These are phyloP conservation scores for Xenopus petersii DNA, from an alignment of 2,797 vertebrate genomes.

Conservation along the genomic window DNA sequence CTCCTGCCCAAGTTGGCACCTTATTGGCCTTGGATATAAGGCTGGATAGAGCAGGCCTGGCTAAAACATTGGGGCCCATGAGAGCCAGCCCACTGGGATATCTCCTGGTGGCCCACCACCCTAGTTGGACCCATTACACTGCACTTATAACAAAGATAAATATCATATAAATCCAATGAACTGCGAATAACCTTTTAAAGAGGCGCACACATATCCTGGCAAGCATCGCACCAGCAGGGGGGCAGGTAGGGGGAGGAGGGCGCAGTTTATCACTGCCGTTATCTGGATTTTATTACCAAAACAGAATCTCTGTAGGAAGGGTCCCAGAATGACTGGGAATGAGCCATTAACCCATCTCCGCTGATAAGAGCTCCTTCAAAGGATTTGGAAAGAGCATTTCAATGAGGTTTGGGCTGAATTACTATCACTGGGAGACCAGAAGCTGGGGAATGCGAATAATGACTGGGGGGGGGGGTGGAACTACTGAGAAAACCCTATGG, in stretches of 20 bases:
- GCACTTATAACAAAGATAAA: no score
- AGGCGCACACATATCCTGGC: neutral
- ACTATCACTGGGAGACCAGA: neutral
- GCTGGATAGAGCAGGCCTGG: no score
- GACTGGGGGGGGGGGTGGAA: neutral
- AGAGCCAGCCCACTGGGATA: no score
- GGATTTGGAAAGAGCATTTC: neutral
- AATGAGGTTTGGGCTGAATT: neutral
- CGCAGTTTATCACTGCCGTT: neutral
- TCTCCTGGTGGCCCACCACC: no score
- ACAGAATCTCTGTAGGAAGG: neutral
- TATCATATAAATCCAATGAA: no score
- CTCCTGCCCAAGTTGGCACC: no score
- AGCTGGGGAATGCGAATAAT: neutral
- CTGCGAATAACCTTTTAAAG: neutral
- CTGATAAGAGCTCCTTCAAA: slow-evolving; percentile 22
- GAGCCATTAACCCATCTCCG: neutral
- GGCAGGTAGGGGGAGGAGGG: no score
- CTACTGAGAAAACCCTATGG: no score
- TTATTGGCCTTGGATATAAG: no score
- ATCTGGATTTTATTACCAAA: neutral
- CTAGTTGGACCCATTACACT: no score
- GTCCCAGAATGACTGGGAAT: slow-evolving; percentile 10
- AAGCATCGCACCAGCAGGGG: neutral
- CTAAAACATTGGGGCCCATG: no score